phyloP scores from a whole-genome alignment of 2,888 invertebrate genomes.

The Oegoconia quadripuncta region DNA sequence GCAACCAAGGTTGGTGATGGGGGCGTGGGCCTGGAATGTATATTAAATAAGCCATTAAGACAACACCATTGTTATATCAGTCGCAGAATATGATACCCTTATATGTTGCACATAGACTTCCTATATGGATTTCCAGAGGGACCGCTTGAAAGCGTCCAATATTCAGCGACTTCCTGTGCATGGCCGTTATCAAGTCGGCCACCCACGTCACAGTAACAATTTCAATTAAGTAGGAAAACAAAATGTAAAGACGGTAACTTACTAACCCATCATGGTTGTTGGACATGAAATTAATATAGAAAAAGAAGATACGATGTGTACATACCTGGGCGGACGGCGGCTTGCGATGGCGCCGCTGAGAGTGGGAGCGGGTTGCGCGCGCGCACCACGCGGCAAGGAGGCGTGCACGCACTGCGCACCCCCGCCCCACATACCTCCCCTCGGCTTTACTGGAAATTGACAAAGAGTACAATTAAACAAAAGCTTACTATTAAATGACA shows the following conservation, averaged over 20 bases:
- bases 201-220: too few relatives aligned
- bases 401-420: conserved; percentile 76
- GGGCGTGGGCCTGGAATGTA: conserved; percentile 60
- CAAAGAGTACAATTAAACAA: conserved; percentile 10
- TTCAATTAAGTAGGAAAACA: too few relatives aligned
- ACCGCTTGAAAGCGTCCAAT: too few relatives aligned
- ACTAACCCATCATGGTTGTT: neutral
- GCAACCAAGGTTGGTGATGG: conserved; percentile 68
- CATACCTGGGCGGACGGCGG: conserved; percentile 71
- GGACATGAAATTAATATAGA: neutral
- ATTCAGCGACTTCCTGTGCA: too few relatives aligned
- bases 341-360: conserved; percentile 73
- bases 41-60: neutral
- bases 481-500: too few relatives aligned
- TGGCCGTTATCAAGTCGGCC: too few relatives aligned
- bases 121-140: too few relatives aligned
- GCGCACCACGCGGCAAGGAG: conserved; percentile 69
- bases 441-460: conserved; percentile 55
- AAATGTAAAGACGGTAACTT: neutral
- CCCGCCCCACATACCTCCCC: conserved; percentile 73
- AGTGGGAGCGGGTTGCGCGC: conserved; percentile 68
- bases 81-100: too few relatives aligned
- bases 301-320: neutral
- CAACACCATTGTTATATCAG: too few relatives aligned
- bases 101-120: too few relatives aligned